Percentiles rank a stretch among this genome's conserved stretches.
Conservation (phyloP, 2,113 vertebrate genomes). For the Oreamnos americanus region DNA sequence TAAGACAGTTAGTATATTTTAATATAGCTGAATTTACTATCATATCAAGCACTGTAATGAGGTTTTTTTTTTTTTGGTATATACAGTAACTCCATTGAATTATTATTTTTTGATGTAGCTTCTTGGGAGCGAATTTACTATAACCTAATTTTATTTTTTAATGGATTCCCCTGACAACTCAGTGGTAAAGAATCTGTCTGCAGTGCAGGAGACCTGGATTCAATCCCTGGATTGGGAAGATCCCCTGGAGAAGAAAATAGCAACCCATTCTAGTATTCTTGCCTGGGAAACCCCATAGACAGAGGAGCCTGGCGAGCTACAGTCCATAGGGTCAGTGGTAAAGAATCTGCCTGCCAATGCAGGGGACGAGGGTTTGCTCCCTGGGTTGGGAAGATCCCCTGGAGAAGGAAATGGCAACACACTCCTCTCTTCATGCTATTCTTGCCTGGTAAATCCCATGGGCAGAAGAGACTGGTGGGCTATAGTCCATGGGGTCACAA, state of each 20-base stretch:
- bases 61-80: rapidly evolving
- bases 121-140: neutral
- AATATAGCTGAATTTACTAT: neutral
- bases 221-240: neutral
- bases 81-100: neutral
- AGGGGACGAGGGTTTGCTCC: neutral
- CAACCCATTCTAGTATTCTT: neutral
- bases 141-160: neutral
- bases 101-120: neutral
- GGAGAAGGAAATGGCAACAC: neutral
- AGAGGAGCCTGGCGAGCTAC: neutral
- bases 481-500: neutral
- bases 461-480: neutral
- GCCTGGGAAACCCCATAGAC: neutral
- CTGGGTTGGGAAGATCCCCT: neutral
- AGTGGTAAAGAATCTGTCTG: neutral
- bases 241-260: neutral
- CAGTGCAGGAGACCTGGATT: neutral
- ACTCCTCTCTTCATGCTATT: neutral
- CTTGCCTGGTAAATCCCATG: neutral
- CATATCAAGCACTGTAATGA: neutral
- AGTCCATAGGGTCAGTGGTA: neutral
- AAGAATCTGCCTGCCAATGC: neutral
- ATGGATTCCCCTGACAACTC: neutral
- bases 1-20: neutral